Evolutionary conservation across 2,113 vertebrate species (phyloP).

Genomic region (Prietella phreatophila): DNA sequence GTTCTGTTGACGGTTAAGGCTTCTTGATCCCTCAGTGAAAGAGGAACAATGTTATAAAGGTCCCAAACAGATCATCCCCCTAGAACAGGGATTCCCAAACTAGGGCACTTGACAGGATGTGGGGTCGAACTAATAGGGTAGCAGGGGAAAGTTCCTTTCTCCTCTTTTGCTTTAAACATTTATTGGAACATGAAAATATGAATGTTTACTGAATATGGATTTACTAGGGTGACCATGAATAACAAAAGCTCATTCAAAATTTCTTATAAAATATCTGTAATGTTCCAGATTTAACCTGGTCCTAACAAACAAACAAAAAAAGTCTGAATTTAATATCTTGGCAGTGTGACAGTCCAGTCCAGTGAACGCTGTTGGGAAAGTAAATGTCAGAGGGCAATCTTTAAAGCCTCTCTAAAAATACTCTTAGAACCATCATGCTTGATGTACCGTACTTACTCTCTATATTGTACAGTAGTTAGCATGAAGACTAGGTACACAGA

Average conservation of each 20-base stretch:
- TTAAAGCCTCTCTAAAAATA: conserved; percentile 7
- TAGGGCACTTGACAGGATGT: background rate
- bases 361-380: background rate
- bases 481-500: background rate
- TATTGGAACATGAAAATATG: no score
- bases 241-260: background rate
- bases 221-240: background rate
- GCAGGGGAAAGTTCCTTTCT: background rate
- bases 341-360: background rate
- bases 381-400: background rate
- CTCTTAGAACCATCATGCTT: background rate
- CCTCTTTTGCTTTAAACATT: background rate
- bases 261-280: background rate
- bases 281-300: background rate
- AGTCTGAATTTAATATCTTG: background rate
- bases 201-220: no score
- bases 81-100: background rate
- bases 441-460: background rate
- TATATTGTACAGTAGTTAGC: background rate
- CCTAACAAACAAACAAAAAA: background rate
- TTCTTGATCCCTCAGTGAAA: background rate
- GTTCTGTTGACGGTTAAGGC: background rate
- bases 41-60: no score
- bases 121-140: background rate
- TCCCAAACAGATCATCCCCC: background rate